These are phyloP conservation scores for Limonius californicus DNA, from an alignment of 1,140 invertebrate genomes.

Conservation along the genomic window DNA sequence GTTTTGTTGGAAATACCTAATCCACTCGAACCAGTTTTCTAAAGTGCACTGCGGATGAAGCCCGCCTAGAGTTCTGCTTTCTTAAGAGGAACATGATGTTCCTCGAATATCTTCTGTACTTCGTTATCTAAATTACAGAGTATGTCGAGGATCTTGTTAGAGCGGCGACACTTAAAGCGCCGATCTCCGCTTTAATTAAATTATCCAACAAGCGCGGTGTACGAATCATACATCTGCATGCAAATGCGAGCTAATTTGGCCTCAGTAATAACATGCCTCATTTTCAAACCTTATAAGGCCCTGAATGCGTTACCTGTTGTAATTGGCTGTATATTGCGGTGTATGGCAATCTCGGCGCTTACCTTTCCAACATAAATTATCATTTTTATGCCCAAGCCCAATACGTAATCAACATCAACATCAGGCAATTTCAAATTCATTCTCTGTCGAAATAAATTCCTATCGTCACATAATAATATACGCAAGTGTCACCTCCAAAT, in stretches of 20 bases:
- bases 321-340: conserved; percentile 1
- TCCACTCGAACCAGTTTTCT: neutral
- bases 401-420: too few relatives aligned
- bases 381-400: too few relatives aligned
- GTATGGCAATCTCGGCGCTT: too few relatives aligned
- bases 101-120: conserved; percentile 13
- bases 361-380: too few relatives aligned
- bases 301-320: conserved; percentile 9
- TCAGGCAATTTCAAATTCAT: too few relatives aligned
- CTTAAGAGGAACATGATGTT: conserved; percentile 6
- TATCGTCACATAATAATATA: too few relatives aligned
- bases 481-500: too few relatives aligned
- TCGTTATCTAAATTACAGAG: conserved; percentile 15
- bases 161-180: conserved; percentile 14
- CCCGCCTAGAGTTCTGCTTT: neutral
- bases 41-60: neutral
- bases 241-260: conserved; percentile 13
- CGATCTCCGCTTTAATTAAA: conserved; percentile 12
- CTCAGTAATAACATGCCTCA: conserved; percentile 8
- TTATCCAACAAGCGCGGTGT: conserved; percentile 12
- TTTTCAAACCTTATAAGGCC: conserved; percentile 15
- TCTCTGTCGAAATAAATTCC: too few relatives aligned
- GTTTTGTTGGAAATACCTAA: too few relatives aligned
- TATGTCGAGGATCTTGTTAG: conserved; percentile 11
- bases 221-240: conserved; percentile 14